Base-by-base conservation (phyloP, 2,797 vertebrate species). In the Labeo calbasu region DNA sequence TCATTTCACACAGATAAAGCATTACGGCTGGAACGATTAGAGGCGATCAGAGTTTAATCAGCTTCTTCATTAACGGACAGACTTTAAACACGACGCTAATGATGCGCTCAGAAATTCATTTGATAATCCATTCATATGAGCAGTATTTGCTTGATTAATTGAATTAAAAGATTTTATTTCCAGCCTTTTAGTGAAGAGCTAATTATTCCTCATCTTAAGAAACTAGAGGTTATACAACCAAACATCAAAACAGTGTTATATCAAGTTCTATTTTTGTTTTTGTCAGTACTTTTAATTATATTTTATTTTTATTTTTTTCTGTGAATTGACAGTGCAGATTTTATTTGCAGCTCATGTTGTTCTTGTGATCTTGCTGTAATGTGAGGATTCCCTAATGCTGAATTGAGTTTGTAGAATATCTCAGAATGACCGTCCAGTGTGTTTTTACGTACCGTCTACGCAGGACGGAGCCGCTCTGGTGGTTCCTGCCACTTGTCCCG, bases 401-500 rank as follows among this genome's bases (percentile, higher is more conserved):
- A 13, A 50, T 61, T 1, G 28, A 66, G 14, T 17, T 19, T 19
- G 7, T 65, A 17, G 17, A 68, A 43, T 43, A 43, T 69, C 36
- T 43, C 36, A 12, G 21, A 21, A 55, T n/a, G 21, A 21, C 19
- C 19, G 65, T 19, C 32, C 17, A 3, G 25, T 65, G 63, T 21
- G 36, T 14, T n/a, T 68, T n/a, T 69, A 17, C 94, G 28, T 95
- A 99, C 98, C 97, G 89, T 99, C 98, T 82, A 99, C 98, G 86
- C 98, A 99, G 36, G 98, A 99, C 2, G 98, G 98, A 86, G 96
- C 95, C 2, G 98, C 98, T 84, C 97, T 92, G 19, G 98, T 99
- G 87, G 98, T 99, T 88, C 98, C 98, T 19, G 98, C 98, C 92
- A 99, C 98, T 94, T 99, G 98, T 77, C 98, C 98, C 0, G 98